Evolutionary conservation across 2,797 vertebrate species (phyloP), one percentile per base, ranked within the genome.

Genomic region (Gallinago solitaria): DNA sequence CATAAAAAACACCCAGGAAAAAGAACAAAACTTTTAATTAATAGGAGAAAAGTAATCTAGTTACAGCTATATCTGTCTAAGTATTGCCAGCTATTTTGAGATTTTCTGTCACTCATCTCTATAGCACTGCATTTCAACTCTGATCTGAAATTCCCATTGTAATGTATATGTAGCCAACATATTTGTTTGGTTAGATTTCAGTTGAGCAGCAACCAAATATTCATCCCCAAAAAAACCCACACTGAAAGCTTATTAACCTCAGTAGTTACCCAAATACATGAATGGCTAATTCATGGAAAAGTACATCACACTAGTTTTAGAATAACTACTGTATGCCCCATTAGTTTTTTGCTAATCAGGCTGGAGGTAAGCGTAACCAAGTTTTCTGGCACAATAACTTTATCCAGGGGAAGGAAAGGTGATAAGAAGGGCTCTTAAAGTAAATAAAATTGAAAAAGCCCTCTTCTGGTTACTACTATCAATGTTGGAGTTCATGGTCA

Each of bases 11-110:
- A 74, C 4, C 32, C 27, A 86, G 20, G 28, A 67, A 84, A 95
- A 80, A 59, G 4, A 37, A 6, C 7, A 70, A 77, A 71, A 74
- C 67, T 93, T 95, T 91, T 74, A 73, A 84, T 89, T 79, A 78
- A 69, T 17, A 89, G 74, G 43, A 95, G 65, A 96, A 96, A 97
- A 96, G 63, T 92, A 93, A 95, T 51, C 67, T 95, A 93, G 73
- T 88, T 96, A 90, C 69, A 59, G 68, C 74, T 39, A 18, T 60
- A 70, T 24, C 13, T 60, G n/a, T 53, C 39, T 51, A 41, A 59
- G 14, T 80, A 56, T n/a, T 88, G 33, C 33, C 32, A 33, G 32
- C 8, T 82, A 64, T 65, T 37, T 43, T 27, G 51, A 79, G 7
- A 60, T 87, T 67, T 91, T 68, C 60, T 75, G 39, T 32, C 45